Percentiles rank a stretch among this genome's conserved stretches.
These are phyloP conservation scores for Spodoptera exigua DNA, from an alignment of 2,888 invertebrate species.

Conservation along the genomic window DNA sequence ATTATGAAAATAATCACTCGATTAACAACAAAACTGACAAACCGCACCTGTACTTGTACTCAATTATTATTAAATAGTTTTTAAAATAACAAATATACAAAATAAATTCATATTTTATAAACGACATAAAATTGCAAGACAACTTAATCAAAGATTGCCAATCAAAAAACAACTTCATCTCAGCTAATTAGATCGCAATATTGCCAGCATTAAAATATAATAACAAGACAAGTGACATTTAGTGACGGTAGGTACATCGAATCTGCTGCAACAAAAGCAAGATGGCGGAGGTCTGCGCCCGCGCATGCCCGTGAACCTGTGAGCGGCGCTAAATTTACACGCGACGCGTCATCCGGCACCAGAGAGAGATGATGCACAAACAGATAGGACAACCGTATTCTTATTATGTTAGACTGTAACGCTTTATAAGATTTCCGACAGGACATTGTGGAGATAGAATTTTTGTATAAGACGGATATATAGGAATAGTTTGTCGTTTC, in stretches of 20 bases:
- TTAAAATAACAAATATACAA: too few relatives aligned
- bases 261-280: slow-evolving; percentile 76
- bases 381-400: slow-evolving; percentile 46
- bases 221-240: slow-evolving; percentile 58
- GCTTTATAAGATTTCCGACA: too few relatives aligned
- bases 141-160: too few relatives aligned
- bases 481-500: too few relatives aligned
- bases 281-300: slow-evolving; percentile 69
- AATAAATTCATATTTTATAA: too few relatives aligned
- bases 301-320: slow-evolving; percentile 85
- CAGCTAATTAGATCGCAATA: not conserved
- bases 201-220: slow-evolving; percentile 12
- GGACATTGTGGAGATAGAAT: too few relatives aligned
- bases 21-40: too few relatives aligned
- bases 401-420: slow-evolving; percentile 19
- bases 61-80: too few relatives aligned
- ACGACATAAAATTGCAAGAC: too few relatives aligned
- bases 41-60: too few relatives aligned
- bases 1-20: too few relatives aligned
- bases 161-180: not conserved
- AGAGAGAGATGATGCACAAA: slow-evolving; percentile 57
- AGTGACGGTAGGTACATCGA: slow-evolving; percentile 51
- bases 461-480: too few relatives aligned
- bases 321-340: slow-evolving; percentile 83
- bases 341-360: slow-evolving; percentile 81